A percentile compares a stretch with the other conserved stretches of the same genome.
Evolutionary conservation across 2,888 invertebrate genomes (phyloP).

Genomic region (Drosophila emarginata): DNA sequence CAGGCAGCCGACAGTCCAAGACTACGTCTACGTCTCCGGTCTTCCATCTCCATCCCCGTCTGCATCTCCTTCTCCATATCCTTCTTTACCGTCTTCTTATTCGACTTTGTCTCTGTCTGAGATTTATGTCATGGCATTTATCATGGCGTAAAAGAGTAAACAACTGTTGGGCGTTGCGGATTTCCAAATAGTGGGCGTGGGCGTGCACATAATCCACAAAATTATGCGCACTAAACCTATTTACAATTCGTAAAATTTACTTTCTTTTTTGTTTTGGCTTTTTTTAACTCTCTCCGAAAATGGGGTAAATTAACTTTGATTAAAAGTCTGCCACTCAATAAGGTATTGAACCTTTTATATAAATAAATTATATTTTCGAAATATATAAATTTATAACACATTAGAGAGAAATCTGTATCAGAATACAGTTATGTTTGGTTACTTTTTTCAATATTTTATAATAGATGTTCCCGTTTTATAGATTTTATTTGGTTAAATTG

Average conservation of each 20-base stretch:
- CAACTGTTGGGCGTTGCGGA: constrained; percentile 59
- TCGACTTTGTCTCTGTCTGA: constrained; percentile 47
- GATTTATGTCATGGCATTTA: constrained; percentile 77
- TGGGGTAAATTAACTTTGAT: neutral
- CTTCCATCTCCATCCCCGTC: neutral
- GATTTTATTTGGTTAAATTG: too few relatives aligned
- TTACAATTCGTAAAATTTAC: constrained; percentile 70
- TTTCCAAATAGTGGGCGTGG: constrained; percentile 38
- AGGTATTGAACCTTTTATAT: too few relatives aligned
- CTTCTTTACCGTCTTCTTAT: neutral
- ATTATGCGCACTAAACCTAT: constrained; percentile 74
- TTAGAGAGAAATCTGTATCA: too few relatives aligned
- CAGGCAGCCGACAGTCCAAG: constrained; percentile 11
- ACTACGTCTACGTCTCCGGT: neutral
- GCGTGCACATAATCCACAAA: constrained; percentile 73
- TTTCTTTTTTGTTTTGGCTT: constrained; percentile 53
- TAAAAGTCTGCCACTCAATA: too few relatives aligned
- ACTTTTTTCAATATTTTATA: too few relatives aligned
- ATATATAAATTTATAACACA: too few relatives aligned
- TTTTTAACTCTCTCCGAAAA: neutral
- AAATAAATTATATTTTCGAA: too few relatives aligned
- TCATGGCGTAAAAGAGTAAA: constrained; percentile 68
- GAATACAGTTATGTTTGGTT: too few relatives aligned
- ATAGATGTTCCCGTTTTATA: too few relatives aligned
- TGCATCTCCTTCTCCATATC: neutral